Evolutionary conservation across 2,797 vertebrate species (phyloP).

Genomic region (Aphelocoma californica): DNA sequence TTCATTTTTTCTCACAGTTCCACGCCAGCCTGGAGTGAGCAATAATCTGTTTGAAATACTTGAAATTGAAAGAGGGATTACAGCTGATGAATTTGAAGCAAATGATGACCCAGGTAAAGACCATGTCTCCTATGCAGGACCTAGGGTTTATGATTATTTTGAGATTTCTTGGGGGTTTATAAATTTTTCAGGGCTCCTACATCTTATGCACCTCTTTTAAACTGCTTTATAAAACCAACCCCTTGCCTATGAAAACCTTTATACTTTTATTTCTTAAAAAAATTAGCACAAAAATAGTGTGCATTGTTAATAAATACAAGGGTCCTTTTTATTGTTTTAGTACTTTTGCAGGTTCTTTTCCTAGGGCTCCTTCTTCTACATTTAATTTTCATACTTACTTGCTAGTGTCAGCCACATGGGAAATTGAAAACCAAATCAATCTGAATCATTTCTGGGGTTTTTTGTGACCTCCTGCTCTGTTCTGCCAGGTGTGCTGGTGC

Average conservation of each 20-base stretch:
- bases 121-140: neutral
- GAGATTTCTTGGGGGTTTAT: neutral
- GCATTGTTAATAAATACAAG: neutral
- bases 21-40: constrained; percentile 85
- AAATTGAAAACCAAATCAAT: neutral
- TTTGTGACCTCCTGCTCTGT: neutral
- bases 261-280: neutral
- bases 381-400: neutral
- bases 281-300: neutral
- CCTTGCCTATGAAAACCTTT: neutral
- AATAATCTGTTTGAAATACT: constrained; percentile 84
- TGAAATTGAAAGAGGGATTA: constrained; percentile 93
- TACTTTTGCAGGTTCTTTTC: neutral
- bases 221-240: neutral
- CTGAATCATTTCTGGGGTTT: neutral
- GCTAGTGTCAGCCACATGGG: neutral
- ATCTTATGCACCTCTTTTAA: neutral
- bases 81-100: constrained; percentile 84
- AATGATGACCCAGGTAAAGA: constrained; percentile 90
- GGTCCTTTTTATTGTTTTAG: neutral
- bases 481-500: constrained; percentile 80
- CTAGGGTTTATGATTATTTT: neutral
- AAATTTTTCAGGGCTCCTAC: neutral
- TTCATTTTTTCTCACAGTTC: constrained; percentile 79
- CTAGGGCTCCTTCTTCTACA: neutral